Percentiles rank a stretch among this genome's conserved stretches.
phyloP scores from a whole-genome alignment of 2,113 vertebrate species.

The Syrmaticus mikado region DNA sequence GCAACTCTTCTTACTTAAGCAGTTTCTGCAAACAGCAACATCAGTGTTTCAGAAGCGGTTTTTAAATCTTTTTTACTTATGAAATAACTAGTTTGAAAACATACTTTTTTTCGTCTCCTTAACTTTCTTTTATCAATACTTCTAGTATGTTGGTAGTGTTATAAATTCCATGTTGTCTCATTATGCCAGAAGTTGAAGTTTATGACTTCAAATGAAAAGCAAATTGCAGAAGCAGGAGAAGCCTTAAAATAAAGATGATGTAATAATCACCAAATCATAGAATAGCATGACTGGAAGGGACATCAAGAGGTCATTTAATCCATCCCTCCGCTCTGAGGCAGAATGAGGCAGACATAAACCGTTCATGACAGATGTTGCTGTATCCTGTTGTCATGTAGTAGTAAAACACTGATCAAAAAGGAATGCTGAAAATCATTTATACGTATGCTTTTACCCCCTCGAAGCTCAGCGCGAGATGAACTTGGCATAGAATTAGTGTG shows the following conservation, averaged over 20 bases:
- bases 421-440: background rate
- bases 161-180: background rate
- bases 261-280: background rate
- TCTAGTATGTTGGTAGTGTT: background rate
- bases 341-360: background rate
- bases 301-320: conserved; percentile 29
- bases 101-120: background rate
- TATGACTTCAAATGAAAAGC: conserved; percentile 1
- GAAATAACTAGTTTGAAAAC: background rate
- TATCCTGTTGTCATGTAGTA: background rate
- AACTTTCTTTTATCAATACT: background rate
- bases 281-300: background rate
- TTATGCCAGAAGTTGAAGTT: background rate
- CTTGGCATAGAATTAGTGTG: background rate
- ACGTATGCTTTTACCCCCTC: accelerated
- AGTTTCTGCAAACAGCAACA: background rate
- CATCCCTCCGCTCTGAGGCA: background rate
- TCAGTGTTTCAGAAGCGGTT: background rate
- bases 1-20: background rate
- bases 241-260: conserved; percentile 20
- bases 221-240: conserved; percentile 13
- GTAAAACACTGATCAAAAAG: background rate
- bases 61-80: background rate
- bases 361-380: background rate
- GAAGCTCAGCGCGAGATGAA: background rate